Evolutionary conservation across 2,888 invertebrate species (phyloP), one percentile per base, ranked within the genome.

Genomic region (Elmis aenea): DNA sequence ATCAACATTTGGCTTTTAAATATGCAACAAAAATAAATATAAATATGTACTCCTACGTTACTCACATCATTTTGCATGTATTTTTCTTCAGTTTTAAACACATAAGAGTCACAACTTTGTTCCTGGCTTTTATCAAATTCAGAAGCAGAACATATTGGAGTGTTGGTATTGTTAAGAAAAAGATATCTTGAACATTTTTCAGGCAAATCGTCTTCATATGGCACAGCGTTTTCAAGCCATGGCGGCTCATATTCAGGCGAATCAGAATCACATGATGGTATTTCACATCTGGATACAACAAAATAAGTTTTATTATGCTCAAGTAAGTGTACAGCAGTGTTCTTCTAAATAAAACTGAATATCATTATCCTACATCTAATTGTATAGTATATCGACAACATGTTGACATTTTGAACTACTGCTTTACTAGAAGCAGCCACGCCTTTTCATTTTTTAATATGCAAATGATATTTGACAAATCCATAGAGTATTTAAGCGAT

Each of bases 171-270:
- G 9, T 9, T 11, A 3, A 32, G 20, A 6, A 13, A n/a, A 18
- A 35, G 14, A 31, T 40, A 48, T 24, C 34, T 26, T 26, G 29
- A 22, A 26, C 48, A 48, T 30, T 38, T 38, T 6, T 38, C 33
- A 5, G 26, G 31, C 5, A 35, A 27, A 13, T 14, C 32, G 22
- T 56, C 48, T 10, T 47, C 41, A 32, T 50, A 62, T 3, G 68
- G 67, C n/a, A 67, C 52, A 1, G 65, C 65, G 38, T 59, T 54
- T 5, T 31, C 14, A 15, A 68, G 23, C 67, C 68, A 69, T 3
- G 45, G 28, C 4, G 62, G 54, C n/a, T 59, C 44, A 33, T 46
- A 59, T 11, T 40, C 27, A 5, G 57, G 41, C n/a, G 33, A 16
- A 10, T 26, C 15, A 5, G 23, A 12, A 27, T 52, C 50, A 29